Evolutionary conservation across 2,888 invertebrate genomes (phyloP), one percentile per base, ranked within the genome.

Genomic region (Agriotes lineatus): DNA sequence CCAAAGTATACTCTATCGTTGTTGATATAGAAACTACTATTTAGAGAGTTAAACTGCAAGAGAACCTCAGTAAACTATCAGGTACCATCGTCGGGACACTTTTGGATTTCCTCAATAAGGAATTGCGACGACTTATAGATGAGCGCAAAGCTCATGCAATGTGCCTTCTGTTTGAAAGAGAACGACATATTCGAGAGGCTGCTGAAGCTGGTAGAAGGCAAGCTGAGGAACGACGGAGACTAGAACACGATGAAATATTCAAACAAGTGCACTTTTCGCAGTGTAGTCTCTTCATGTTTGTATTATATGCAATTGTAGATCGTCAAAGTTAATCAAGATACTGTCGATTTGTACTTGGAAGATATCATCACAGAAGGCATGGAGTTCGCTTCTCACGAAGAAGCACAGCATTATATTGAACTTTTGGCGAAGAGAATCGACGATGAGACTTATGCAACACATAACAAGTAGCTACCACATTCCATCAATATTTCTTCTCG

Each of bases 171-270:
- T 93, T 94, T 0, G 94, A 95, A 77, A 86, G 93, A 25, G 92
- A 94, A 76, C 88, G 94, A 71, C 86, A 89, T 72, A 89, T 90
- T 79, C 86, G 93, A 0, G 95, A 96, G 82, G 94, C 95, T 0
- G 90, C 89, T 6, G 95, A 95, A 82, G 91, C 93, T 1, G 94
- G 95, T 0, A 85, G 91, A 54, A 84, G 94, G 16, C 94, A 96
- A 81, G 88, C 88, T 54, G 95, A 96, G 80, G 89, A 92, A 72
- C 86, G 90, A 62, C 85, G 92, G 37, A 85, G 94, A 4, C 81
- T 88, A 5, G 91, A 94, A 78, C 91, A 93, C 73, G 94, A 95
- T 74, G 92, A 94, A 82, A 90, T 95, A 80, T 95, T 94, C 80
- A 90, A 90, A 81, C 90, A 92, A 84, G 86, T 86, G 54, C 7